Conservation (phyloP, 2,797 vertebrate species). For the Sardinella longiceps region DNA sequence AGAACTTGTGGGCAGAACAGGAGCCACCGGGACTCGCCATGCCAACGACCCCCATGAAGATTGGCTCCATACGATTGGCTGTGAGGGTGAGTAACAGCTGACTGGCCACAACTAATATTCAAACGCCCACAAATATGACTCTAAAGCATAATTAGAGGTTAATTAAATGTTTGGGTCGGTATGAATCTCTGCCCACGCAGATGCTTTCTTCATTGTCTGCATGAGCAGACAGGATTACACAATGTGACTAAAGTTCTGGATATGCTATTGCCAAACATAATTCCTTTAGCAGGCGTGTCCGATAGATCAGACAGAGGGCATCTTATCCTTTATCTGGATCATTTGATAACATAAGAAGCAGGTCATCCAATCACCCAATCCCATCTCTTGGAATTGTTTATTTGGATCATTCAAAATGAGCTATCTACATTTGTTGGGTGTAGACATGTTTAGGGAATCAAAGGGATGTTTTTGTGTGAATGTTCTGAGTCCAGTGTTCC, state of each 20-base stretch:
- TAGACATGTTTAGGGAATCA: background rate
- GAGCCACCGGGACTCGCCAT: constrained; percentile 62
- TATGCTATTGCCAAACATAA: background rate
- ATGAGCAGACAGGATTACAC: background rate
- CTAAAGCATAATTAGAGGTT: background rate
- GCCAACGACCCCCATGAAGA: constrained; percentile 75
- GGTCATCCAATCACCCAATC: too few species aligned
- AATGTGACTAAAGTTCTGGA: background rate
- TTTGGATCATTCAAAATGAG: background rate
- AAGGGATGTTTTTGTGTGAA: background rate
- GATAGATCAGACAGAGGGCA: too few species aligned
- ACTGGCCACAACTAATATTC: background rate
- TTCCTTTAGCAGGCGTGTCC: background rate
- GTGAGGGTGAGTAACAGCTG: constrained; percentile 79
- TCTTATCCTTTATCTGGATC: too few species aligned
- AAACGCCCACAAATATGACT: background rate
- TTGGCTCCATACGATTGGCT: constrained; percentile 89
- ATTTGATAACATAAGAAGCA: too few species aligned
- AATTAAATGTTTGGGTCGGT: background rate
- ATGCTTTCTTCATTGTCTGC: background rate
- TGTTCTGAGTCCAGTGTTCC: background rate
- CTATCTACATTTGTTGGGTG: background rate
- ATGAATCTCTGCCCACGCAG: background rate
- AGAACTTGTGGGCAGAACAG: constrained; percentile 83
- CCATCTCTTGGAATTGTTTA: background rate